phyloP scores from a whole-genome alignment of 2,888 invertebrate genomes.

The Heliconius cydno region DNA sequence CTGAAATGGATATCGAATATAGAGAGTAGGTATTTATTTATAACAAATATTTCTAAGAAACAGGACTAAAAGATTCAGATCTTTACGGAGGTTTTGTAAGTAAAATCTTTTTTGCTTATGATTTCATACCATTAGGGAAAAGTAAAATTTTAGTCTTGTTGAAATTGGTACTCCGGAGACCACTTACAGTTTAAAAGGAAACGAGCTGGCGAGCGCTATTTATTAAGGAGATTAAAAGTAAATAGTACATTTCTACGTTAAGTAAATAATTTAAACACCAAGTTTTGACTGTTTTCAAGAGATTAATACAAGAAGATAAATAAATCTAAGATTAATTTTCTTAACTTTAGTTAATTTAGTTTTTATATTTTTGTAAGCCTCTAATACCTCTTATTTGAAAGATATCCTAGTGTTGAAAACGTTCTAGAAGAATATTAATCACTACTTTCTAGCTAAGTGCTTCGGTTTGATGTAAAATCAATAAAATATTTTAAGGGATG shows the following conservation, averaged over 20 bases:
- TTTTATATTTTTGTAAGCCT: neutral
- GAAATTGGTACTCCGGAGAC: conserved; percentile 26
- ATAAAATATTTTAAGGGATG: neutral
- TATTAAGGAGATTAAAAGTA: conserved; percentile 19
- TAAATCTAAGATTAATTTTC: neutral
- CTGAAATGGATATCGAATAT: neutral
- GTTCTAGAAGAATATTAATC: neutral
- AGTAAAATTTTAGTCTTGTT: conserved; percentile 19
- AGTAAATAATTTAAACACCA: neutral
- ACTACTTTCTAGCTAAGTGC: conserved; percentile 2
- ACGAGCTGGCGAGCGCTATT: conserved; percentile 28
- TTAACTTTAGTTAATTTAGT: neutral
- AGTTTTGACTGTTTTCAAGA: neutral
- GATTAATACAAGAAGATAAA: neutral
- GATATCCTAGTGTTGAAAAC: neutral
- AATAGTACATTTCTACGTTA: conserved; percentile 5
- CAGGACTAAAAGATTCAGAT: neutral
- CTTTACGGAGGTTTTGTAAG: neutral
- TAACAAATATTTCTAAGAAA: neutral
- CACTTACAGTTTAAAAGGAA: conserved; percentile 33
- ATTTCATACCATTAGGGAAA: neutral
- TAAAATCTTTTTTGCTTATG: conserved; percentile 9
- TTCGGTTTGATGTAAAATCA: neutral
- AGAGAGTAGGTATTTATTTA: neutral
- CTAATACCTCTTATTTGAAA: neutral